Percentiles rank a stretch among this genome's conserved stretches.
These are phyloP conservation scores for Indicator maculatus DNA, from an alignment of 2,113 vertebrate genomes.

Conservation along the genomic window DNA sequence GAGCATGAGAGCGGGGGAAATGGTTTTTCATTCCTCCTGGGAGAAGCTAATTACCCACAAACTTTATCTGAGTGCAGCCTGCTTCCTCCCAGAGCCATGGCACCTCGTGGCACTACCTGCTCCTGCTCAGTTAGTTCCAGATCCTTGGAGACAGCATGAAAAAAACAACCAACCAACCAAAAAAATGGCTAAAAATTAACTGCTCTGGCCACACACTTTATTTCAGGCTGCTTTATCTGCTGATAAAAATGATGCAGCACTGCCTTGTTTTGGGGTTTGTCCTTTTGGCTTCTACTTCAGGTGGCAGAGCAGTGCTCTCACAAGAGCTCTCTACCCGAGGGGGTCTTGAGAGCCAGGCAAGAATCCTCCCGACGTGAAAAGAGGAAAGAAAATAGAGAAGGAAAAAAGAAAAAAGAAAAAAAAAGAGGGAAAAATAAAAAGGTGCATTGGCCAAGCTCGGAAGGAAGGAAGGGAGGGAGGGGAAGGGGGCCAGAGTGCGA, in stretches of 20 bases:
- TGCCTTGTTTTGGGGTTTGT: background rate
- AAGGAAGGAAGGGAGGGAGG: constrained; percentile 52
- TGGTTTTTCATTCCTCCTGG: constrained; percentile 52
- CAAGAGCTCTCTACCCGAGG: background rate
- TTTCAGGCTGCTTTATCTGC: constrained; percentile 10
- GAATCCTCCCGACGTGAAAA: constrained; percentile 4
- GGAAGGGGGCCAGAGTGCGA: constrained; percentile 65
- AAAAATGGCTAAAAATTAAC: constrained; percentile 4
- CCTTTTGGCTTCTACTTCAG: background rate
- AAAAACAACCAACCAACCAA: no score
- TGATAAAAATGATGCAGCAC: background rate
- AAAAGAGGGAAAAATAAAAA: constrained; percentile 45
- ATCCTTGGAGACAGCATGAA: background rate
- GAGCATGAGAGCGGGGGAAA: constrained; percentile 31
- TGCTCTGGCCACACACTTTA: constrained; percentile 28
- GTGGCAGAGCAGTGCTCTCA: background rate
- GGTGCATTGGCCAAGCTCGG: constrained; percentile 67
- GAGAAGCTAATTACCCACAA: constrained; percentile 47
- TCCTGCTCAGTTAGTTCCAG: background rate
- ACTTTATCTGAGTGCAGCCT: constrained; percentile 25
- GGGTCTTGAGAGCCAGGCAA: background rate
- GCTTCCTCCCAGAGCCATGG: constrained; percentile 29
- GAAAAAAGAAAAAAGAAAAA: background rate
- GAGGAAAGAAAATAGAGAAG: constrained; percentile 60
- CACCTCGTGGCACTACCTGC: constrained; percentile 17